Base-by-base conservation (phyloP, 2,113 vertebrate genomes). In the Propithecus coquereli region DNA sequence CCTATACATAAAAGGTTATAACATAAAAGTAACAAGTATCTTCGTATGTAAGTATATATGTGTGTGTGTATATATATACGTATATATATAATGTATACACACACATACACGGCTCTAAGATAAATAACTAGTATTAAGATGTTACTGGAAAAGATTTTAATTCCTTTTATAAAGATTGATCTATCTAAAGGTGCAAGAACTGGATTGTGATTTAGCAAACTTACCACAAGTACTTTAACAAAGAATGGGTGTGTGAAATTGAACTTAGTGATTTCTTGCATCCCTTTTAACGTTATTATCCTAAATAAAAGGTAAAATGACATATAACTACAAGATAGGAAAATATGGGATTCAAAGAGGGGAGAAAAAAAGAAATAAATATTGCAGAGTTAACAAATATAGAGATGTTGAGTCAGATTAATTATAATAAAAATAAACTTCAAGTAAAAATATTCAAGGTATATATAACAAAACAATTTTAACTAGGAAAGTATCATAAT, bases 381-480 rank as follows among this genome's bases (percentile, higher is more conserved):
- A 68, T 30, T 54, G 20, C 59, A 73, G 16, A 92, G 27, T 1
- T 93, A 47, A 50, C 34, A 66, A 81, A 76, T 27, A 32, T 73
- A 18, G n/a, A 86, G 40, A 81, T 61, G 40, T 34, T 34, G 54
- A 25, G 66, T 73, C 77, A 83, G n/a, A 83, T 71, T 74, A 81
- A 86, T 52, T 23, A 68, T 30, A 82, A 92, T 85, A 66, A 85
- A 96, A 90, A 73, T 50, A 93, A 95, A 93, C 43, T 90, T 85
- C 27, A 68, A 91, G 25, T 81, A 89, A 89, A 95, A 80, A 85
- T 25, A 86, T 37, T 82, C 11, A 74, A 73, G 57, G 34, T 89
- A 92, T 65, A 85, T 3, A 77, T 16, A 81, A 85, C 3, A 84
- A 80, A 90, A 96, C 23, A 80, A 84, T 88, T 79, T 71, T 73